Evolutionary conservation across 1,140 invertebrate species (phyloP), one percentile per base, ranked within the genome.

Genomic region (Oryctes rhinoceros): DNA sequence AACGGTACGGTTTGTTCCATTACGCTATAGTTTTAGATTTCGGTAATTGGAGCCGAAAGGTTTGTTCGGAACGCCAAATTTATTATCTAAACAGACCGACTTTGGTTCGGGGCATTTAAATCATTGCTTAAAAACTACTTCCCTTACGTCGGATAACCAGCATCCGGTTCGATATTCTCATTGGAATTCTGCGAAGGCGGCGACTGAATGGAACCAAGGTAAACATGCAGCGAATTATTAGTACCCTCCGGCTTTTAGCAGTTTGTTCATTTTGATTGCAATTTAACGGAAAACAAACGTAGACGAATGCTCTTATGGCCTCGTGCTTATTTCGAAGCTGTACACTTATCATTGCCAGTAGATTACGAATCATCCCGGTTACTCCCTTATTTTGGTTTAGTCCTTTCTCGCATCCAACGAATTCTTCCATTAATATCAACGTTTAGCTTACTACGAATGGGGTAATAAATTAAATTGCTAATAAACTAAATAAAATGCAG

Each of bases 1-100:
- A 67, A 24, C 65, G 10, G 18, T 9, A 24, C 65, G 7, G 30
- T 67, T 67, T 67, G 65, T 67, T 67, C 65, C 65, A 67, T 67
- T 67, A 67, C 20, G 65, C 65, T 18, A 67, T 35, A 67, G 65
- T 67, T 67, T 67, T 67, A 67, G 65, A 24, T 67, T 67, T 67
- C 65, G 30, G 65, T 67, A 67, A 67, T 67, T 67, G 65, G 18
- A 67, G 65, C 65, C 65, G 65, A 62, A 67, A 67, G 65, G 65
- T 67, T 67, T 67, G 65, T 67, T 67, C 65, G 65, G 20, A 24
- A 13, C 13, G 18, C 20, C 30, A 9, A 67, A 67, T 67, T 67
- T 67, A 67, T 67, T 67, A 67, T 67, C 65, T 67, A 67, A 67
- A 67, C 65, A 67, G 20, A 20, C 30, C 20, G 65, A 24, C 65